These are phyloP conservation scores for Pristis pectinata DNA, from an alignment of 2,797 vertebrate genomes.

Conservation along the genomic window DNA sequence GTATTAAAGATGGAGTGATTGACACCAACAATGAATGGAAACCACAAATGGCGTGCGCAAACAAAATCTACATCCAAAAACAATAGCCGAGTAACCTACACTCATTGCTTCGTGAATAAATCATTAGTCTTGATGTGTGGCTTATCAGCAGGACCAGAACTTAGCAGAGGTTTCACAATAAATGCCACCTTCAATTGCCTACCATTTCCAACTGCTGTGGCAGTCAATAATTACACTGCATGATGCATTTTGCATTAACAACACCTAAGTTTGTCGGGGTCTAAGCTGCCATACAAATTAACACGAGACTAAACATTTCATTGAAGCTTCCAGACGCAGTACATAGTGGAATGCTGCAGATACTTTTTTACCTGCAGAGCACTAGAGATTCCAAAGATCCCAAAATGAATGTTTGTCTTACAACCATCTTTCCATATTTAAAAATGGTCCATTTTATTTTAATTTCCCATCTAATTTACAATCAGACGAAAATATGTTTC, in stretches of 20 bases:
- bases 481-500: not conserved
- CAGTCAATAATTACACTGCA: slow-evolving; percentile 52
- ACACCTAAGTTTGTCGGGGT: slow-evolving; percentile 53
- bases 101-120: slow-evolving; percentile 33
- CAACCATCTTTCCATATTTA: not conserved
- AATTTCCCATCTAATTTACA: not conserved
- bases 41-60: not conserved
- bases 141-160: slow-evolving; percentile 39
- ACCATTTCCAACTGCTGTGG: slow-evolving; percentile 49
- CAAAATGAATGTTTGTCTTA: not conserved
- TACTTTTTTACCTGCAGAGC: not conserved
- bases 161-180: slow-evolving; percentile 44
- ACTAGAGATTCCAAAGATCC: not conserved
- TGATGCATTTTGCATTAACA: slow-evolving; percentile 51
- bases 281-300: slow-evolving; percentile 51
- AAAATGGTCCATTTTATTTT: not conserved
- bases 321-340: slow-evolving; percentile 38
- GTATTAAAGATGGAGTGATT: not conserved
- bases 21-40: not conserved
- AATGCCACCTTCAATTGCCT: slow-evolving; percentile 52
- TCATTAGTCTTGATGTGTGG: not conserved
- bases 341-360: not conserved
- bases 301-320: slow-evolving; percentile 52
- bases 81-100: not conserved
- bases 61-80: slow-evolving; percentile 13